Percentiles rank a stretch among this genome's conserved stretches.
Conservation (phyloP, 2,888 invertebrate species). For the Amphipyra berbera region DNA sequence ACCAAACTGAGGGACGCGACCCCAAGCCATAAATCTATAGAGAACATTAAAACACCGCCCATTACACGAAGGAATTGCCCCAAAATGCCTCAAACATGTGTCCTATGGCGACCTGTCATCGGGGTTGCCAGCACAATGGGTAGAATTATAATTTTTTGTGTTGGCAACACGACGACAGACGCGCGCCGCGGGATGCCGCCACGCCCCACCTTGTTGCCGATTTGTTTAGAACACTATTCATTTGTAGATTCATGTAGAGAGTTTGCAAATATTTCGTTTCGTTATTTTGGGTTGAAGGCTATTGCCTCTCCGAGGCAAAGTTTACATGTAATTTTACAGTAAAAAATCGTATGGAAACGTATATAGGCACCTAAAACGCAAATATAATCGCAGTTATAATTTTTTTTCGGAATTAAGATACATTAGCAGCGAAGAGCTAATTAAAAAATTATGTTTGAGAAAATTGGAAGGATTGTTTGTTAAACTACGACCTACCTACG, state of each 20-base stretch:
- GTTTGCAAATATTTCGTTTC: conserved; percentile 6
- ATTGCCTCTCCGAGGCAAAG: conserved; percentile 42
- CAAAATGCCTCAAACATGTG: conserved; percentile 89
- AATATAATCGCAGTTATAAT: too few species aligned
- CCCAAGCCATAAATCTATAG: conserved; percentile 82
- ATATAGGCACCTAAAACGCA: too few species aligned
- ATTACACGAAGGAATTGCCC: conserved; percentile 87
- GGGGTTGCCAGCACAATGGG: conserved; percentile 85
- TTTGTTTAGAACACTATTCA: conserved; percentile 85
- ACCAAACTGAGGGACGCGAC: conserved; percentile 72
- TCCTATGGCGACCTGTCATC: conserved; percentile 89
- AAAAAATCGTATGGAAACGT: too few species aligned
- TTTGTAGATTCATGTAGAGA: conserved; percentile 69
- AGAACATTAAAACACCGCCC: conserved; percentile 87
- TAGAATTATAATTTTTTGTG: conserved; percentile 84
- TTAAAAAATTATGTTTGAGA: too few species aligned
- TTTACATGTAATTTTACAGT: background rate
- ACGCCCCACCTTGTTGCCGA: conserved; percentile 86
- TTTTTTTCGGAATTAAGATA: too few species aligned
- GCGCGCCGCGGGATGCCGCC: conserved; percentile 84
- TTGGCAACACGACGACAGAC: conserved; percentile 88
- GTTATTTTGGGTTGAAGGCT: background rate
- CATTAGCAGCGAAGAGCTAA: too few species aligned
- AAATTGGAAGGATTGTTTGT: too few species aligned
- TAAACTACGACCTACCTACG: too few species aligned